Evolutionary conservation across 2,797 vertebrate genomes (phyloP), one percentile per base, ranked within the genome.

Genomic region (Mormyrops boulengeri): DNA sequence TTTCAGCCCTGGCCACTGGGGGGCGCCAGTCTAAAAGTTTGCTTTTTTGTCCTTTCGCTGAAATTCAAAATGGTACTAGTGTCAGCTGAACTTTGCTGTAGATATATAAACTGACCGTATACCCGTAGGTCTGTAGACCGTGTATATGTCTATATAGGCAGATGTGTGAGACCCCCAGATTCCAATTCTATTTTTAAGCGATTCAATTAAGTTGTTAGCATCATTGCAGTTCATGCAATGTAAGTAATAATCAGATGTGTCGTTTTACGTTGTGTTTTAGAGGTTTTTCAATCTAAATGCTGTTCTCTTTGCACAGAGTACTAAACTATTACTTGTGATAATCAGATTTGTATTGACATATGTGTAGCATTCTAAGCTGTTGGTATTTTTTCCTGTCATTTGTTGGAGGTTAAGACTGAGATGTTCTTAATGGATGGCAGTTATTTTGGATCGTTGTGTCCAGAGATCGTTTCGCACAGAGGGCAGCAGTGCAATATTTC

Each of bases 281-380:
- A 87, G 34, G 53, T 87, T 87, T 85, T 85, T 41, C 47, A 87
- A 34, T 87, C 85, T 87, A 57, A 87, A 87, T 57, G 85, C 85
- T 55, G 85, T 87, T 87, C 50, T 53, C 50, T 87, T 85, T 87
- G 85, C 85, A 87, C 85, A 87, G 85, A 87, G 85, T 55, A 87
- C 50, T 87, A 55, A 87, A 87, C 53, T 55, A 87, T 57, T 87
- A 55, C 85, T 86, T 86, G 85, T 87, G 85, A 87, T 87, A 87
- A 53, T 87, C 53, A 87, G 50, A 87, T 87, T 87, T 87, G 85
- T 87, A 87, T 87, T 87, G 50, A 57, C 50, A 60, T 87, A 55
- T 60, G 34, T 34, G 50, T 87, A 57, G 50, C 53, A 87, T 87
- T 38, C 50, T 57, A 87, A 87, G 85, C 52, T 17, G 50, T 87